Conservation (phyloP, 2,888 invertebrate species). For the Andricus quercusramuli region DNA sequence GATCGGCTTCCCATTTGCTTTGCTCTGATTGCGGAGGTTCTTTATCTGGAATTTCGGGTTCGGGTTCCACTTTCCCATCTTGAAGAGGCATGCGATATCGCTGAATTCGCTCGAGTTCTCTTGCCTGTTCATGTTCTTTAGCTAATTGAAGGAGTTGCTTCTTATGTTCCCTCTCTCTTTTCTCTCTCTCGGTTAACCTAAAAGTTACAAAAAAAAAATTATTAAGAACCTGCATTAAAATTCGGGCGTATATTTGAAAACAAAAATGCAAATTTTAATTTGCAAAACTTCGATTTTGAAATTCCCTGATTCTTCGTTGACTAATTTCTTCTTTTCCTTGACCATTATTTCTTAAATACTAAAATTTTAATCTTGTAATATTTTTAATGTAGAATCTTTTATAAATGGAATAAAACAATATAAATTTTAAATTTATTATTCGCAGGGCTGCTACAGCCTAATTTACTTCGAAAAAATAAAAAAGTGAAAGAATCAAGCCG, state of each 20-base stretch:
- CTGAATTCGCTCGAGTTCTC: constrained; percentile 94
- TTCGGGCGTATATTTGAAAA: not conserved
- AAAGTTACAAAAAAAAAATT: constrained; percentile 57
- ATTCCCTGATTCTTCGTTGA: no score
- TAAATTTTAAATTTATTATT: no score
- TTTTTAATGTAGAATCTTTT: no score
- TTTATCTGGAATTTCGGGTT: constrained; percentile 84
- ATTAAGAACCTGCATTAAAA: not conserved
- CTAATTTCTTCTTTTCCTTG: no score
- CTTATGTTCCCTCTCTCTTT: constrained; percentile 91
- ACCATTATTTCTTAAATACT: no score
- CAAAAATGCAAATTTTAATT: not conserved
- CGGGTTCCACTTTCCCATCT: constrained; percentile 91
- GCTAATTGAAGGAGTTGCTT: constrained; percentile 94
- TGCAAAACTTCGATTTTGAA: no score
- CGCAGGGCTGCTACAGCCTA: no score
- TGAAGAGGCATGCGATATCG: constrained; percentile 97
- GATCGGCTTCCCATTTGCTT: constrained; percentile 98
- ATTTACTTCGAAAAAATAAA: no score
- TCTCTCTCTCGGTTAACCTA: constrained; percentile 93
- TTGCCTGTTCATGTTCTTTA: constrained; percentile 96
- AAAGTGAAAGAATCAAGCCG: no score
- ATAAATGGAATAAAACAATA: no score
- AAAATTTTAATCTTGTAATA: no score
- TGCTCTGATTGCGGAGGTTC: constrained; percentile 90